Conservation (phyloP, 2,888 invertebrate genomes). For the Embidobia sp. region DNA sequence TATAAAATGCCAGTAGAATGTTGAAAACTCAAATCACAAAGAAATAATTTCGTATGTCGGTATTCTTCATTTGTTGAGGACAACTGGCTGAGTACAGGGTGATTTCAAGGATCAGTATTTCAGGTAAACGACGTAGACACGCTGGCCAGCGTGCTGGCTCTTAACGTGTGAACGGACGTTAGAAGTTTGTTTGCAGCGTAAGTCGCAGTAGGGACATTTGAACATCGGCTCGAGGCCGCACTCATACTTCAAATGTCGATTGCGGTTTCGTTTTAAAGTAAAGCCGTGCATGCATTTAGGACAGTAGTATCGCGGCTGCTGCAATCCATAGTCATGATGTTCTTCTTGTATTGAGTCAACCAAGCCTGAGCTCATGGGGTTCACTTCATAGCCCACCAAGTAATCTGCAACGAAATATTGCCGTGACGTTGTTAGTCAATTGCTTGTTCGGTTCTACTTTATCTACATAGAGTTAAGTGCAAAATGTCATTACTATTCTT, state of each 20-base stretch:
- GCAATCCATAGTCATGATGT: not conserved
- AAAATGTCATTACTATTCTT: too few species aligned
- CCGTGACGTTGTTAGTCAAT: slow-evolving; percentile 7
- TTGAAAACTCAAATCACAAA: not conserved
- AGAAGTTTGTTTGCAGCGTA: slow-evolving; percentile 72
- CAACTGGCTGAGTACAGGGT: too few species aligned
- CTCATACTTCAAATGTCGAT: slow-evolving; percentile 77
- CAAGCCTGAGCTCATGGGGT: not conserved
- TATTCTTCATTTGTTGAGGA: not conserved
- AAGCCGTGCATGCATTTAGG: slow-evolving; percentile 72
- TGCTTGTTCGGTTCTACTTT: too few species aligned
- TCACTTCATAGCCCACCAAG: slow-evolving; percentile 22
- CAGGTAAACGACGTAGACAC: slow-evolving; percentile 67
- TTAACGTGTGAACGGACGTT: slow-evolving; percentile 72
- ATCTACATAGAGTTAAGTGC: too few species aligned
- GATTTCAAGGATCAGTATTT: slow-evolving; percentile 33
- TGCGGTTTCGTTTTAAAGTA: slow-evolving; percentile 73
- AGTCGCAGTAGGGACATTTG: slow-evolving; percentile 76
- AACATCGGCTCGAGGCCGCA: slow-evolving; percentile 75
- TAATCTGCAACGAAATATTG: slow-evolving; percentile 37
- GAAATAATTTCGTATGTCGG: not conserved
- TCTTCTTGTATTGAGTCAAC: not conserved
- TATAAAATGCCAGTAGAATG: too few species aligned
- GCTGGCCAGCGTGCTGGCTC: slow-evolving; percentile 68
- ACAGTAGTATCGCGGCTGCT: slow-evolving; percentile 55